Percentiles rank a stretch among this genome's conserved stretches.
These are phyloP conservation scores for Phallusia fumigata DNA, from an alignment of 23 tunicate genomes.

Conservation along the genomic window DNA sequence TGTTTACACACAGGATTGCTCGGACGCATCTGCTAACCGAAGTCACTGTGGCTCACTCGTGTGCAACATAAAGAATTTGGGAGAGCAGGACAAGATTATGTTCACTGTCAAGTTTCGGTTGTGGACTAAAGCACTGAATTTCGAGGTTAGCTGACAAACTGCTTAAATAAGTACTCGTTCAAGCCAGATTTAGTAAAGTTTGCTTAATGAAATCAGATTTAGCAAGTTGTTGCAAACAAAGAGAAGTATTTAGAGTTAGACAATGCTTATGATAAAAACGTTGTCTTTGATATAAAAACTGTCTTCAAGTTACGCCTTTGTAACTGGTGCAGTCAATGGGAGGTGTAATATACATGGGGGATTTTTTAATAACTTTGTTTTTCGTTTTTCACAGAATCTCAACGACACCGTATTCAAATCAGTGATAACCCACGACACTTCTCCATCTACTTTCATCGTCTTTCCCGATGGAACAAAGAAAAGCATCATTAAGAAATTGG, in stretches of 20 bases:
- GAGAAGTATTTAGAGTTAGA: too few species aligned
- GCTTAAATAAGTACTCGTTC: too few species aligned
- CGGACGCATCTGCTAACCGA: neutral
- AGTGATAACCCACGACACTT: neutral
- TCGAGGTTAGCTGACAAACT: conserved; percentile 14
- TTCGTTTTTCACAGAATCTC: neutral
- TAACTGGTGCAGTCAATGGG: too few species aligned
- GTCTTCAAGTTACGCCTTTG: too few species aligned
- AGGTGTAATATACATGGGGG: too few species aligned
- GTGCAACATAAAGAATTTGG: conserved; percentile 49
- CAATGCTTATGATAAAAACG: too few species aligned
- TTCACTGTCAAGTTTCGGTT: conserved; percentile 46
- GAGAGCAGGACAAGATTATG: conserved; percentile 19
- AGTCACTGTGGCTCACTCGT: conserved; percentile 23
- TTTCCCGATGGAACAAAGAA: neutral
- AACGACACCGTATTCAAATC: neutral
- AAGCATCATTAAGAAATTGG: neutral
- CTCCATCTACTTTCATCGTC: neutral
- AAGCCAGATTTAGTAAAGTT: too few species aligned
- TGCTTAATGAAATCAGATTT: too few species aligned
- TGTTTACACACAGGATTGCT: conserved; percentile 33
- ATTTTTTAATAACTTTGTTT: neutral
- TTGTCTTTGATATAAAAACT: too few species aligned
- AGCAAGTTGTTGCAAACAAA: too few species aligned
- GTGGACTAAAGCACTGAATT: conserved; percentile 44